These are phyloP conservation scores for Campylomormyrus tamandua DNA, from an alignment of 2,113 vertebrate species.

Conservation along the genomic window DNA sequence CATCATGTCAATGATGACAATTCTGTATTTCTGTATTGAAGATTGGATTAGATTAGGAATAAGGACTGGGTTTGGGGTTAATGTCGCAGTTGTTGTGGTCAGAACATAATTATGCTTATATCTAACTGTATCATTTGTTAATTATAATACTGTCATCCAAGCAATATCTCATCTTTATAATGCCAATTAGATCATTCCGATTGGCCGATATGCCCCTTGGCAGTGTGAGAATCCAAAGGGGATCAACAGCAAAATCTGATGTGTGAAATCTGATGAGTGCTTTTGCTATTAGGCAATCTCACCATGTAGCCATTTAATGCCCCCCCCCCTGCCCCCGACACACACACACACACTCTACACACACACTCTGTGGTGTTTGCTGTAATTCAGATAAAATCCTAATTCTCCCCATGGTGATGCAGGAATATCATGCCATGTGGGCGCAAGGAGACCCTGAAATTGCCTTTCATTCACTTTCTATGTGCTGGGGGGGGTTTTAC, in stretches of 20 bases:
- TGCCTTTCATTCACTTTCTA: slow-evolving; percentile 1
- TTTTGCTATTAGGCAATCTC: not conserved
- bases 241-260: not conserved
- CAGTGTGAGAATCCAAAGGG: not conserved
- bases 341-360: too few relatives aligned
- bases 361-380: not conserved
- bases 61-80: not conserved
- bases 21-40: not conserved
- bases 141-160: not conserved
- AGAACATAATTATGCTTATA: not conserved
- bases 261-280: not conserved
- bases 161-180: not conserved
- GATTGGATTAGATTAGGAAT: not conserved
- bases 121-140: not conserved
- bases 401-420: slow-evolving; percentile 3
- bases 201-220: not conserved
- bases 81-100: not conserved
- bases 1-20: not conserved
- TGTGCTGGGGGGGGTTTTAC: slow-evolving; percentile 30
- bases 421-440: not conserved
- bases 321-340: not conserved
- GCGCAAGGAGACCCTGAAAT: slow-evolving; percentile 1
- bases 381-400: slow-evolving; percentile 19
- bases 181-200: not conserved
- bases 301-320: not conserved